Conservation (phyloP, 2,797 vertebrate species). For the Microctenopoma steveboyesi region DNA sequence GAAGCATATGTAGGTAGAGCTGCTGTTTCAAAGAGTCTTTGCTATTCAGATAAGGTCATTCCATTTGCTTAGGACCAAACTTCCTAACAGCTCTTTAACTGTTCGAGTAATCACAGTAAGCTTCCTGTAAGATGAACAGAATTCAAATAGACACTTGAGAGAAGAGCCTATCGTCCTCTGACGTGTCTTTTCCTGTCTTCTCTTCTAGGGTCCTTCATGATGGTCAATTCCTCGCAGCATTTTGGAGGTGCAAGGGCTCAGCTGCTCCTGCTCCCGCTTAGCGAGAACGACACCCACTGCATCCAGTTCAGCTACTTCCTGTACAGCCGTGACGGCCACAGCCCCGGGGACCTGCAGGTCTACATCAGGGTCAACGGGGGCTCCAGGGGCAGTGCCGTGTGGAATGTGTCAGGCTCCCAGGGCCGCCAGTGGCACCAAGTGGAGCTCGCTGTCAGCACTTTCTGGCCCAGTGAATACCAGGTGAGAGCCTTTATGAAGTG, state of each 20-base stretch:
- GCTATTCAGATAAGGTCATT: slow-evolving; percentile 15
- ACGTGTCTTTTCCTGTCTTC: background rate
- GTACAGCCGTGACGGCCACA: slow-evolving; percentile 92
- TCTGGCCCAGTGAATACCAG: slow-evolving; percentile 98
- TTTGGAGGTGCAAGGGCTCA: slow-evolving; percentile 87
- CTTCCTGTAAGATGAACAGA: background rate
- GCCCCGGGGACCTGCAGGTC: slow-evolving; percentile 88
- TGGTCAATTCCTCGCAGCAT: slow-evolving; percentile 96
- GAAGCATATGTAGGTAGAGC: slow-evolving; percentile 13
- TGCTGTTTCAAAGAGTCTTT: slow-evolving; percentile 9
- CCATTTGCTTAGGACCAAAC: background rate
- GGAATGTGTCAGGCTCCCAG: slow-evolving; percentile 91
- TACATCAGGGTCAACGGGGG: slow-evolving; percentile 91
- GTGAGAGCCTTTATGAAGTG: slow-evolving; percentile 65
- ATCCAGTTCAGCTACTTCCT: slow-evolving; percentile 98
- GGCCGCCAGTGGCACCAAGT: slow-evolving; percentile 95
- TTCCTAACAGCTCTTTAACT: slow-evolving; percentile 16
- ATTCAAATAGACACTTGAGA: background rate
- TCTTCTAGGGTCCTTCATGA: slow-evolving; percentile 90
- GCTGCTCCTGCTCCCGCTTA: slow-evolving; percentile 90
- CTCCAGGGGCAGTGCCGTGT: slow-evolving; percentile 89
- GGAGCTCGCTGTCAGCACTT: slow-evolving; percentile 94
- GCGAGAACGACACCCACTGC: slow-evolving; percentile 97
- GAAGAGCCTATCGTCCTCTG: background rate
- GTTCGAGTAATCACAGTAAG: background rate